These are phyloP conservation scores for Drosophila kurseongensis DNA, from an alignment of 1,140 invertebrate species.

Conservation along the genomic window DNA sequence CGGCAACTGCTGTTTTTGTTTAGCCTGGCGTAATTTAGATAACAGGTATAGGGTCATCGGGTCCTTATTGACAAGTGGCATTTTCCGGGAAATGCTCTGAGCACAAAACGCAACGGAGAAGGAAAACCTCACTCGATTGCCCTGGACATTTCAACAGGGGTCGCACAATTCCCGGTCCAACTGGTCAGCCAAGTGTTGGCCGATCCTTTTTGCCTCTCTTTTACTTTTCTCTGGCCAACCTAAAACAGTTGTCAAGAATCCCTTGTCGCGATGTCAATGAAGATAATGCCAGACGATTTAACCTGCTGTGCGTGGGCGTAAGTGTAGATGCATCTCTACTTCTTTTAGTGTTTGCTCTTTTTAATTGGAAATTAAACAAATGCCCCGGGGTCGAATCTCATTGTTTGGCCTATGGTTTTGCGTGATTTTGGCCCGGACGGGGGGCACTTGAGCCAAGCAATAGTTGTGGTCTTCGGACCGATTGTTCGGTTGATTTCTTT, in stretches of 20 bases:
- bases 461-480: slow-evolving; percentile 64
- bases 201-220: slow-evolving; percentile 50
- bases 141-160: slow-evolving; percentile 54
- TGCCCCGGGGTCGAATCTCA: slow-evolving; percentile 46
- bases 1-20: slow-evolving; percentile 80
- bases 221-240: slow-evolving; percentile 13
- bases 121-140: slow-evolving; percentile 50
- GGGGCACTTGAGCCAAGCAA: slow-evolving; percentile 66
- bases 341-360: slow-evolving; percentile 71
- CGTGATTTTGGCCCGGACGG: slow-evolving; percentile 64
- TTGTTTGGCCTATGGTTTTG: slow-evolving; percentile 69
- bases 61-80: slow-evolving; percentile 81
- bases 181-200: slow-evolving; percentile 69
- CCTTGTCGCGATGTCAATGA: slow-evolving; percentile 75
- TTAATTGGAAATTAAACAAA: slow-evolving; percentile 83
- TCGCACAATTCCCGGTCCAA: slow-evolving; percentile 41
- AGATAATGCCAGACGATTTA: slow-evolving; percentile 71
- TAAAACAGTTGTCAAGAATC: slow-evolving; percentile 77
- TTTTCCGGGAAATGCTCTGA: slow-evolving; percentile 68
- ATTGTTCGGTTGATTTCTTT: slow-evolving; percentile 69
- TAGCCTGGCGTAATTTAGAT: slow-evolving; percentile 83
- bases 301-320: slow-evolving; percentile 77
- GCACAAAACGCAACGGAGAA: slow-evolving; percentile 10
- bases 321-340: slow-evolving; percentile 46
- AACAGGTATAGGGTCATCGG: slow-evolving; percentile 74